Conservation (phyloP, 2,888 invertebrate genomes). For the Drosophila nigritarsus region DNA sequence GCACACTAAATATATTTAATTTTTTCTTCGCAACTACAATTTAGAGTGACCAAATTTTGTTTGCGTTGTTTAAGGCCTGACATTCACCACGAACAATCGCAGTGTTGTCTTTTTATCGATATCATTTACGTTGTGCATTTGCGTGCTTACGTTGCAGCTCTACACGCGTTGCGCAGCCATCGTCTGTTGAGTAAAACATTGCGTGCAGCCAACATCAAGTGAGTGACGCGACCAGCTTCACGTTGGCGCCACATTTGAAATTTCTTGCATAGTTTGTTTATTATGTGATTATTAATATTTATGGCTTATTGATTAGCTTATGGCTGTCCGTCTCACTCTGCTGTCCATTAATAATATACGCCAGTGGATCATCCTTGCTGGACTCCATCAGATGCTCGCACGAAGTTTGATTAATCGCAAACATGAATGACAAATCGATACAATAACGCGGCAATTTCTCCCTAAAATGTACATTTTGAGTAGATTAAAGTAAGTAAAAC, state of each 20-base stretch:
- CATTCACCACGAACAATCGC: constrained; percentile 44
- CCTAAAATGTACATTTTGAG: constrained; percentile 49
- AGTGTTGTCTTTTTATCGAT: constrained; percentile 40
- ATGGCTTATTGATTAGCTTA: constrained; percentile 75
- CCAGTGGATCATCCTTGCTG: constrained; percentile 82
- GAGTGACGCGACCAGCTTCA: constrained; percentile 22
- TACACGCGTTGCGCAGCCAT: constrained; percentile 3
- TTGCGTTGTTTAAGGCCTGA: constrained; percentile 57
- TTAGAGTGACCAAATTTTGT: constrained; percentile 64
- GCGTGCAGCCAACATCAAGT: constrained; percentile 6
- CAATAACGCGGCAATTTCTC: constrained; percentile 88
- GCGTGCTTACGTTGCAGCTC: constrained; percentile 13
- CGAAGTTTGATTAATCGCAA: constrained; percentile 91
- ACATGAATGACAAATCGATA: constrained; percentile 94
- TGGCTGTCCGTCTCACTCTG: constrained; percentile 75
- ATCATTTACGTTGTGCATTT: constrained; percentile 6
- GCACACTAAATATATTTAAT: constrained; percentile 60
- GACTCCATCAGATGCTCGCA: constrained; percentile 83
- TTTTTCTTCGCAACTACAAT: constrained; percentile 59
- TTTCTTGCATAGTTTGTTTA: neutral
- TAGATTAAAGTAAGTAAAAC: neutral
- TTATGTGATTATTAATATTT: constrained; percentile 8
- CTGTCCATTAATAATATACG: constrained; percentile 82
- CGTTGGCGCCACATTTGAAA: constrained; percentile 40
- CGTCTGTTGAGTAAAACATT: neutral